A percentile compares a stretch with the other conserved stretches of the same genome.
Evolutionary conservation across 2,113 vertebrate species (phyloP).

Genomic region (Otocyon megalotis): DNA sequence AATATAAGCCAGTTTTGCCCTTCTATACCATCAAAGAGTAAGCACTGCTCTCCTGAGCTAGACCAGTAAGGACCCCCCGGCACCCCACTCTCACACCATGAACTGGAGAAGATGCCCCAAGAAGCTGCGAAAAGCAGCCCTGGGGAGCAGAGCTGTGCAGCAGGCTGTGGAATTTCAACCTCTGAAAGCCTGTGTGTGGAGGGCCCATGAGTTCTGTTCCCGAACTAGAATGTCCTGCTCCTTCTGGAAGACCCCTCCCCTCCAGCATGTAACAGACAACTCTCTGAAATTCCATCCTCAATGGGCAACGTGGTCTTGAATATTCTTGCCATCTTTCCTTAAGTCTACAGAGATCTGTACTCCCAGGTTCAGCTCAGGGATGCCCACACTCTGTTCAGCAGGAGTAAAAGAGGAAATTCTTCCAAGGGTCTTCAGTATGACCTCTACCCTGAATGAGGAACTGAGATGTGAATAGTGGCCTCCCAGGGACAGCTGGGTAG

Average conservation of each 20-base stretch:
- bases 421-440: neutral
- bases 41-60: neutral
- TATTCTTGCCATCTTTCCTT: neutral
- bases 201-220: neutral
- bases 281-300: neutral
- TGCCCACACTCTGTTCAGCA: neutral
- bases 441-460: neutral
- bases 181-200: neutral
- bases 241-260: neutral
- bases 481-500: neutral
- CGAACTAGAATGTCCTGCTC: fast-evolving
- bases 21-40: neutral
- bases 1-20: neutral
- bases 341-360: neutral
- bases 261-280: neutral
- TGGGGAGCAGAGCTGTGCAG: neutral
- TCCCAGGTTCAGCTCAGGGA: neutral
- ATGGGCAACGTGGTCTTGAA: neutral
- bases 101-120: neutral
- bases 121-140: neutral
- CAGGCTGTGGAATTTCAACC: fast-evolving
- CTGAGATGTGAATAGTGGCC: neutral
- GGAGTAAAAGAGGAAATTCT: neutral
- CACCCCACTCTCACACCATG: fast-evolving
- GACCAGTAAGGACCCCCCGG: neutral